Conservation (phyloP, 2,888 invertebrate species). For the Tryphoninae sp. region DNA sequence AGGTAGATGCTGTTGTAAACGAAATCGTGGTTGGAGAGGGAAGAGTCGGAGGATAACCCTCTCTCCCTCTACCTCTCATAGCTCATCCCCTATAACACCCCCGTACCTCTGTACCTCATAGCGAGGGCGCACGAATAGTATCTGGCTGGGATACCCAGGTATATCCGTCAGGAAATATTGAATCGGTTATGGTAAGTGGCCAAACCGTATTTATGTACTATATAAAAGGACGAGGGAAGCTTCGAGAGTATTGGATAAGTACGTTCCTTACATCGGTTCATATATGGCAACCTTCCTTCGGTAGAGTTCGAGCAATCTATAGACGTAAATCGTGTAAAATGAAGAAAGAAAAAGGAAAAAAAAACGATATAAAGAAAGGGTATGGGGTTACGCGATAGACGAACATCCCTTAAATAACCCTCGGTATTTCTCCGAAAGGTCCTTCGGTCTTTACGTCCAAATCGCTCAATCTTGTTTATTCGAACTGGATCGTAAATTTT, state of each 20-base stretch:
- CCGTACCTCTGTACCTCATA: slow-evolving; percentile 25
- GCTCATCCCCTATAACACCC: slow-evolving; percentile 28
- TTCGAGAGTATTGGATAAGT: slow-evolving; percentile 50
- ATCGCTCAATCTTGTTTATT: too few relatives aligned
- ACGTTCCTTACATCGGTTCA: slow-evolving; percentile 25
- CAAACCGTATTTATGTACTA: slow-evolving; percentile 54
- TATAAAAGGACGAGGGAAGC: slow-evolving; percentile 46
- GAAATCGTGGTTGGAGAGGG: slow-evolving; percentile 50
- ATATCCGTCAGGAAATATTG: slow-evolving; percentile 61
- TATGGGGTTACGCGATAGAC: neutral
- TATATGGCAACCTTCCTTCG: slow-evolving; percentile 33
- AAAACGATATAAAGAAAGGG: neutral
- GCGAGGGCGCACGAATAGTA: slow-evolving; percentile 41
- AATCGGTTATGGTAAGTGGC: slow-evolving; percentile 63
- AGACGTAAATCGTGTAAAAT: slow-evolving; percentile 31
- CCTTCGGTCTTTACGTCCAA: too few relatives aligned
- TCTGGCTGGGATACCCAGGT: slow-evolving; percentile 41
- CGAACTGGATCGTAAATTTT: too few relatives aligned
- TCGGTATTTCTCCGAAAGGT: too few relatives aligned
- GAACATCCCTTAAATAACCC: neutral
- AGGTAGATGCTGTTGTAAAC: slow-evolving; percentile 41
- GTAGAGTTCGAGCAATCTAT: slow-evolving; percentile 36
- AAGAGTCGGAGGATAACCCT: slow-evolving; percentile 37
- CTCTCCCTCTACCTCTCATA: slow-evolving; percentile 18
- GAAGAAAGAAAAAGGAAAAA: slow-evolving; percentile 12